Base-by-base conservation (phyloP, 2,113 vertebrate genomes). In the Sander lucioperca region DNA sequence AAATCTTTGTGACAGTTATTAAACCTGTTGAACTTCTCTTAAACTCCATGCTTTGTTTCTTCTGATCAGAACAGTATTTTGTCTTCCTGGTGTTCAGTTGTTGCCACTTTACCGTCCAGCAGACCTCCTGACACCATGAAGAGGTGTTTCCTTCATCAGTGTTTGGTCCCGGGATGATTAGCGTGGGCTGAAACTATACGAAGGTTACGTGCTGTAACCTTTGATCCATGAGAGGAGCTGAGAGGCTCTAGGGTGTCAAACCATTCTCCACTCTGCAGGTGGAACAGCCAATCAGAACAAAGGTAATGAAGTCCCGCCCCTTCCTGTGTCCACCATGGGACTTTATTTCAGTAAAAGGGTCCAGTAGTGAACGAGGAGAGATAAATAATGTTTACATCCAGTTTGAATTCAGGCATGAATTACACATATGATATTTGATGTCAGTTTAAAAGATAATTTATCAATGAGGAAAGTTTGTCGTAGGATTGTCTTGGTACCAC, bases 211-310 rank as follows among this genome's bases (percentile, higher is more conserved):
- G 4, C 15, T 30, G 65, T 76, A 50, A 69, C 48, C 30, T 43
- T 1, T 33, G 45, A 21, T 82, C 74, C 23, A 47, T 2, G 51
- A 54, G 27, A 61, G 23, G 39, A 70, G 39, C 59, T 43, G 47
- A n/a, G 21, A 27, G 19, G 18, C 33, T 56, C 25, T 21, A 33
- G 15, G 0, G 1, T 54, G 66, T 58, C 2, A 21, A 8, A 25
- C 30, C 19, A 16, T n/a, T 36, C 14, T 47, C 18, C 47, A 45
- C 30, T 62, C 45, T 19, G 21, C 65, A 25, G 57, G 50, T 77
- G 73, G 30, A 58, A 4, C 75, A 80, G 73, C 81, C 81, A 86
- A 84, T 84, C 75, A 77, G 80, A 72, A 66, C 64, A 61, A 45
- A 75, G 50, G 15, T 63, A 27, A 33, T 33, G 33, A 33, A 33